Evolutionary conservation across 1,140 invertebrate genomes (phyloP).

Genomic region (Galendromus occidentalis): DNA sequence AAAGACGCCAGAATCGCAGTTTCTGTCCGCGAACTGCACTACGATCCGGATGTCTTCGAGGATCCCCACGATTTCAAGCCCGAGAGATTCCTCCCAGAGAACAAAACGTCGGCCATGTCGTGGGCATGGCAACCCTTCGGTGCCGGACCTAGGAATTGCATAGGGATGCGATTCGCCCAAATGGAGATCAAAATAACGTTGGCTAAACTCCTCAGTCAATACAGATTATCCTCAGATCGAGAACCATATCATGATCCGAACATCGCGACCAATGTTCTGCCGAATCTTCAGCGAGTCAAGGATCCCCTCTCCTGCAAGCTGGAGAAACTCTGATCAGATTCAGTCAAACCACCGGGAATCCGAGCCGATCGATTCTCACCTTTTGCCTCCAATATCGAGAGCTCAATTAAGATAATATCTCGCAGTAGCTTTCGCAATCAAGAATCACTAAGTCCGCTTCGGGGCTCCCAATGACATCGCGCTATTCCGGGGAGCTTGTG

Average conservation of each 20-base stretch:
- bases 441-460: too few species aligned
- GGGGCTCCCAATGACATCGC: too few species aligned
- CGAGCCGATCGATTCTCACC: too few species aligned
- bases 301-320: neutral
- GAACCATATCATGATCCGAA: neutral
- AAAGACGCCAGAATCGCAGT: slow-evolving; percentile 39
- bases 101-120: slow-evolving; percentile 17
- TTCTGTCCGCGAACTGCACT: slow-evolving; percentile 40
- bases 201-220: slow-evolving; percentile 15
- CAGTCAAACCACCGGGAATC: neutral
- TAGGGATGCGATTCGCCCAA: slow-evolving; percentile 25
- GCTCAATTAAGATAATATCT: too few species aligned
- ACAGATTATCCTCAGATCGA: slow-evolving; percentile 10
- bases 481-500: too few species aligned
- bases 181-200: slow-evolving; percentile 17
- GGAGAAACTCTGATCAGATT: neutral
- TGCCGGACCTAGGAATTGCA: slow-evolving; percentile 25
- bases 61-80: slow-evolving; percentile 41
- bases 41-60: slow-evolving; percentile 35
- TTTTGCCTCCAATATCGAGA: too few species aligned
- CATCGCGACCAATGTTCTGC: neutral
- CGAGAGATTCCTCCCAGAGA: slow-evolving; percentile 30
- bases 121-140: slow-evolving; percentile 26
- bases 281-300: neutral
- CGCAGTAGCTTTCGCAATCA: too few species aligned